Percentiles rank a stretch among this genome's conserved stretches.
These are phyloP conservation scores for Thunnus albacares DNA, from an alignment of 2,797 vertebrate genomes.

Conservation along the genomic window DNA sequence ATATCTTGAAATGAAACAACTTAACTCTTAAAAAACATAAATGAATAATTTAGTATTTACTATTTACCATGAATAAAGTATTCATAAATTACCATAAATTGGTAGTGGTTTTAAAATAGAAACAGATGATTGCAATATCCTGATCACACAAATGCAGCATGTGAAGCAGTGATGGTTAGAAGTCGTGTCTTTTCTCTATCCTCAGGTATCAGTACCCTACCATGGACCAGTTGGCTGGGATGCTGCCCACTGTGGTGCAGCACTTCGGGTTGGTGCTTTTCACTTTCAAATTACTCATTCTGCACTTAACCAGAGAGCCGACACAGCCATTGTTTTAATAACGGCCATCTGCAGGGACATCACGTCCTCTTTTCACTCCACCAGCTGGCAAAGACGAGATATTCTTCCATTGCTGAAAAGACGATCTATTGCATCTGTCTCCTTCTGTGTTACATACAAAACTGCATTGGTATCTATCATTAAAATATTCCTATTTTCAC, in stretches of 20 bases:
- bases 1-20: no score
- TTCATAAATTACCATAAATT: not conserved
- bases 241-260: slow-evolving; percentile 96
- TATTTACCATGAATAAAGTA: not conserved
- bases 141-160: not conserved
- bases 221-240: slow-evolving; percentile 97
- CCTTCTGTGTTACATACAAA: not conserved
- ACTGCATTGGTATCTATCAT: not conserved
- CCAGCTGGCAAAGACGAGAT: not conserved
- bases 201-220: slow-evolving; percentile 96
- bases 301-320: not conserved
- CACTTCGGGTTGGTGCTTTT: slow-evolving; percentile 91
- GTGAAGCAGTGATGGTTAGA: not conserved
- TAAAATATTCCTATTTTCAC: not conserved
- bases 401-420: not conserved
- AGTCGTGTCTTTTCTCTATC: slow-evolving; percentile 19
- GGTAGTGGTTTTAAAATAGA: not conserved
- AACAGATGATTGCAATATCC: not conserved
- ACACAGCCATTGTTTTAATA: not conserved
- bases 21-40: no score
- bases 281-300: not conserved
- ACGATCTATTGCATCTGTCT: no score
- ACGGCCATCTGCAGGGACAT: slow-evolving; percentile 1
- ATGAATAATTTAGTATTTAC: no score
- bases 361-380: not conserved